Percentiles rank a stretch among this genome's conserved stretches.
Evolutionary conservation across 2,797 vertebrate genomes (phyloP).

Genomic region (Falco novaeseelandiae): DNA sequence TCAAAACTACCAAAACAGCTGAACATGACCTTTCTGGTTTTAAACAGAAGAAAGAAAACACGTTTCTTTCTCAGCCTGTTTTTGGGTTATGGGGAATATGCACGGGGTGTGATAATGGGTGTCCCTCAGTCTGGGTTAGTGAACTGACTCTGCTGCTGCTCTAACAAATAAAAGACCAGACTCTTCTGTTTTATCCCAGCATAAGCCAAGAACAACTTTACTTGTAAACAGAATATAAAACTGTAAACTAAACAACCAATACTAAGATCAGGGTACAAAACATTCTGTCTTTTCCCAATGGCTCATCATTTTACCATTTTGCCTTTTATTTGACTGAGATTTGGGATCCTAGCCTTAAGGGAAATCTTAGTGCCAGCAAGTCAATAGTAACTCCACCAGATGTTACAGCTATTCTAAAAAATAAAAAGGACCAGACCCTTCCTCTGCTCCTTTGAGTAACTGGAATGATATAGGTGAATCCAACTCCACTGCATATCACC

Average conservation of each 20-base stretch:
- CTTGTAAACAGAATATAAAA: neutral
- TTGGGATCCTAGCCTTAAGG: neutral
- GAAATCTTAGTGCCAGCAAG: neutral
- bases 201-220: neutral
- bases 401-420: neutral
- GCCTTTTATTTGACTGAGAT: neutral
- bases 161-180: neutral
- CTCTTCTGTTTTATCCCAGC: neutral
- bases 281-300: neutral
- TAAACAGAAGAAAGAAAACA: neutral
- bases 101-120: neutral
- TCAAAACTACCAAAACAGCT: neutral
- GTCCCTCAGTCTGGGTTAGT: rapidly evolving
- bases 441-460: neutral
- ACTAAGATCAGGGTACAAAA: neutral
- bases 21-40: neutral
- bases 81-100: neutral
- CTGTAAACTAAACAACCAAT: neutral
- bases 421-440: neutral
- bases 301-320: neutral
- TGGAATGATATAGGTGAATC: neutral
- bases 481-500: rapidly evolving
- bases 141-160: neutral
- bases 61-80: neutral
- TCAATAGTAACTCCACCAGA: neutral